Evolutionary conservation across 2,113 vertebrate genomes (phyloP), one percentile per base, ranked within the genome.

Genomic region (Gracilinanus agilis): DNA sequence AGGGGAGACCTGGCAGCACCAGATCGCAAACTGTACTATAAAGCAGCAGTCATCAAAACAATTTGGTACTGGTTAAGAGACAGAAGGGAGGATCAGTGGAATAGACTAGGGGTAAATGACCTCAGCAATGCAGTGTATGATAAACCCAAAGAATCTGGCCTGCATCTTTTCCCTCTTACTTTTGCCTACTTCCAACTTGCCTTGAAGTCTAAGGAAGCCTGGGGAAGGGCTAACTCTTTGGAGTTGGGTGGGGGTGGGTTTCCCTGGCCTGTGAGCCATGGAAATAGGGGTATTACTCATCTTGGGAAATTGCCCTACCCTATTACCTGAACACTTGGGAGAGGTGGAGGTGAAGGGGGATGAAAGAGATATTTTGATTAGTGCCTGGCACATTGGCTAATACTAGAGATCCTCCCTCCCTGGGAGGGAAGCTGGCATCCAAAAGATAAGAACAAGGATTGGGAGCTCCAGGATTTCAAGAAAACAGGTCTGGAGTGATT

Each of bases 311-410:
- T 40, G 23, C 67, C n/a, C 67, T 83, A 21, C n/a, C 67, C 67
- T 83, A 83, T 83, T 40, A 83, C n/a, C n/a, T 83, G 67, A 83
- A n/a, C n/a, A 83, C 67, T 83, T 23, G 2, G n/a, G 40, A 83
- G 67, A n/a, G 67, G 67, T 40, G 67, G 67, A 83, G 67, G n/a
- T 40, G 19, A 83, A 16, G 67, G 67, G 61, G 13, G 24, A 83
- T 83, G 67, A 83, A 40, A 83, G 67, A 83, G 67, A 83, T 83
- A n/a, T 40, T 83, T 83, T 83, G 67, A 83, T 83, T 83, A 83
- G 67, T 83, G 21, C 67, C 67, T 75, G 67, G 67, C 67, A 75
- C 67, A 40, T 40, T 83, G n/a, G n/a, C 6, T 83, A 83, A 83
- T 40, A 40, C 19, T 40, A 34, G 67, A 83, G n/a, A 16, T 3